Base-by-base conservation (phyloP, 2,797 vertebrate species). In the Myotis myotis region DNA sequence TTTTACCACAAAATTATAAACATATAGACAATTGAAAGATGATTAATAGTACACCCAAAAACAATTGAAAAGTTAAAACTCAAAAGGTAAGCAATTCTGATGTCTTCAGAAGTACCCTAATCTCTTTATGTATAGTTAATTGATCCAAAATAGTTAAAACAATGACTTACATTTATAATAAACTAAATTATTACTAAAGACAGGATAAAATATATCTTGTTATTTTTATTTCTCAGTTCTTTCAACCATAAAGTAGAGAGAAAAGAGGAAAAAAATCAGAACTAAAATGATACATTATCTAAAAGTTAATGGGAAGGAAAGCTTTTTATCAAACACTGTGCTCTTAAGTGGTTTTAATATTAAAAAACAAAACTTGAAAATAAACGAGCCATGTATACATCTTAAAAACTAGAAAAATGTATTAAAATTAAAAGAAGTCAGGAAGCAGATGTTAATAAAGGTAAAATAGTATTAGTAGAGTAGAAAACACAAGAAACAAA, bases 301-400 rank as follows among this genome's bases (percentile, higher is more conserved):
- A 72, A 94, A 89, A 83, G 47, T 89, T 94, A 96, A 89, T 91
- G 75, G 64, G 68, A 92, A 41, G 19, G 36, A 92, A 96, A 95
- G 47, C 28, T 62, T 94, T 49, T 16, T 81, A 85, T 62, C 30
- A 93, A 87, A 78, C 93, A 89, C 15, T 68, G 8, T 71, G 57
- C 44, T 91, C 72, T 71, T 93, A 83, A 84, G 72, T 87, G n/a
- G 19, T 76, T 84, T 91, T 84, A 80, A 64, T 41, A 68, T 91
- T 90, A 70, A 84, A 84, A 60, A 89, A 51, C 70, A 93, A 64
- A 91, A 91, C 87, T 62, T 88, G 53, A 87, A 94, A 95, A 83
- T 80, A 93, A 95, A 95, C 93, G 89, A 95, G 41, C 71, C 72
- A 89, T 44, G 16, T 87, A 22, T 84, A 8, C 55, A 89, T 88